phyloP scores from a whole-genome alignment of 1,140 invertebrate species.

The Heliothis virescens region DNA sequence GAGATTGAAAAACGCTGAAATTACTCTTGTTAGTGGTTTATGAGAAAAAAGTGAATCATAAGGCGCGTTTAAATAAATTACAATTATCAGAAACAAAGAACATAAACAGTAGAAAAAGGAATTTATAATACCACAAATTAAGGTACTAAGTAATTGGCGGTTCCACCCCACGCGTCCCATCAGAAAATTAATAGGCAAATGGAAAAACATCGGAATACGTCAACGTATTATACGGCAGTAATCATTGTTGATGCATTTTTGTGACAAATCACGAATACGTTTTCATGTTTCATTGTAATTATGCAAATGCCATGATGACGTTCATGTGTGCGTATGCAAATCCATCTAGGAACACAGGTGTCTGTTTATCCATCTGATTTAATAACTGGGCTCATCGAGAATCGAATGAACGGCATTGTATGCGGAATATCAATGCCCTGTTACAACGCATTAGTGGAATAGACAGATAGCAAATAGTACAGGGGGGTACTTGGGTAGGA shows the following conservation, averaged over 20 bases:
- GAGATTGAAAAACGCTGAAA: no score
- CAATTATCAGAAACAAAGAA: slow-evolving; percentile 24
- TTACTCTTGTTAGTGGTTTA: no score
- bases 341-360: slow-evolving; percentile 66
- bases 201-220: slow-evolving; percentile 40
- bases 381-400: slow-evolving; percentile 77
- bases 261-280: slow-evolving; percentile 50
- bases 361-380: slow-evolving; percentile 78
- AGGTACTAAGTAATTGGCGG: slow-evolving; percentile 38
- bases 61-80: slow-evolving; percentile 7
- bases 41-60: no score
- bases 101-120: slow-evolving; percentile 22
- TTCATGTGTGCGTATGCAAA: slow-evolving; percentile 60
- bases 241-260: slow-evolving; percentile 53
- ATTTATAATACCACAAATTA: slow-evolving; percentile 44
- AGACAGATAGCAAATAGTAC: slow-evolving; percentile 69
- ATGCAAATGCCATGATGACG: slow-evolving; percentile 57
- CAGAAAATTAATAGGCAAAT: slow-evolving; percentile 50
- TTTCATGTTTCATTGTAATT: slow-evolving; percentile 55
- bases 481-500: slow-evolving; percentile 57
- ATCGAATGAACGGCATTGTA: slow-evolving; percentile 71
- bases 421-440: slow-evolving; percentile 77
- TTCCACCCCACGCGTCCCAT: slow-evolving; percentile 36
- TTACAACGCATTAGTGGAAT: slow-evolving; percentile 76
- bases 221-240: slow-evolving; percentile 5